Evolutionary conservation across 2,888 invertebrate genomes (phyloP), one percentile per base, ranked within the genome.

Genomic region (Temnothorax rugatulus): DNA sequence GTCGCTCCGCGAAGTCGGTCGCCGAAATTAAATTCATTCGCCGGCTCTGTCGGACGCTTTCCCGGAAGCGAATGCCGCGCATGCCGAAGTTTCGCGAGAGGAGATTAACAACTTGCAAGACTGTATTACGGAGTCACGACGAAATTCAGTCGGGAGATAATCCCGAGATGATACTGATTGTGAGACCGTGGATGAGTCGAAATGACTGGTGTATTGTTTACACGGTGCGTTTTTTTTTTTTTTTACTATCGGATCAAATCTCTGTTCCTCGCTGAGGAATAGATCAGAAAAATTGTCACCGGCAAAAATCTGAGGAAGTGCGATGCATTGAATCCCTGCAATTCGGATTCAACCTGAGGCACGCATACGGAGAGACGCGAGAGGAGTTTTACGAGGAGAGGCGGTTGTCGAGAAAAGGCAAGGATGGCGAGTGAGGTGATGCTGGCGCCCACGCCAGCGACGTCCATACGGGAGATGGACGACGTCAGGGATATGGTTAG

Each of bases 401-500:
- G 18, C 63, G 4, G 9, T 41, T 9, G 29, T 9, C 38, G 71
- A 41, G 50, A 21, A 41, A 57, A 75, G 52, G 41, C 38, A n/a
- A 83, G 81, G 68, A 93, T 92, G 93, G 93, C 92, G 50, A 92
- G 92, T 88, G 92, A 93, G 88, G 93, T 93, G 89, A 94, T 94
- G 94, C 86, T 94, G 90, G 94, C 94, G 87, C 92, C 93, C 85
- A 92, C 93, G 86, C 90, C 93, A 90, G 91, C 93, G 89, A 91
- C 93, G 82, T 93, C 94, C 85, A 92, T 92, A 85, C 91, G 92
- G 86, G 94, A 94, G 88, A 92, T 94, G 86, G 94, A 94, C 91
- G 94, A 94, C 91, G 93, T 94, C 90, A 92, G 94, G 91, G 94
- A 95, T 90, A 94, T 95, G 93, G 92, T 94, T 89, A 94, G 95